These are phyloP conservation scores for Halcyon smyrnensis DNA, from an alignment of 2,797 vertebrate species.

Conservation along the genomic window DNA sequence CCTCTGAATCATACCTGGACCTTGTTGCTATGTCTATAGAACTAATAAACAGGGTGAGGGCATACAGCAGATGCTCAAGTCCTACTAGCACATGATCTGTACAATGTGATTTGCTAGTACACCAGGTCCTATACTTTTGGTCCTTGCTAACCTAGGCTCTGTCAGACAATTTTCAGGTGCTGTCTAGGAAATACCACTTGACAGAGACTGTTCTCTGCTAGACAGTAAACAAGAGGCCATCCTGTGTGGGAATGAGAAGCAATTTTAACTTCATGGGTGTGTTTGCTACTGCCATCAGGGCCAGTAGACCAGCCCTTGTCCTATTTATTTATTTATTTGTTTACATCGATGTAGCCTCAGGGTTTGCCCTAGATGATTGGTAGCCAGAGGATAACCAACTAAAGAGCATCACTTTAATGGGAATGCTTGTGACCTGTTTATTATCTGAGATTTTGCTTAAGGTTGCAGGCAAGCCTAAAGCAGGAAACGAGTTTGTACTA, in stretches of 20 bases:
- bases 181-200: not conserved
- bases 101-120: not conserved
- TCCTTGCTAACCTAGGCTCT: not conserved
- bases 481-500: not conserved
- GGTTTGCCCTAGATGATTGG: not conserved
- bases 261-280: not conserved
- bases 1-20: not conserved
- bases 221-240: not conserved
- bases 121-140: not conserved
- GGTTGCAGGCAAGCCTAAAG: not conserved
- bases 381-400: not conserved
- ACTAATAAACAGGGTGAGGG: not conserved
- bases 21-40: not conserved
- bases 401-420: not conserved
- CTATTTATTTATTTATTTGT: not conserved
- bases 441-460: not conserved
- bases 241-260: not conserved
- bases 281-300: not conserved
- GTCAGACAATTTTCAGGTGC: not conserved
- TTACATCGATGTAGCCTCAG: not conserved
- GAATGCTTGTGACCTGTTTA: not conserved
- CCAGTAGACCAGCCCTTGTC: not conserved
- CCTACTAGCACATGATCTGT: not conserved
- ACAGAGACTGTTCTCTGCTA: not conserved
- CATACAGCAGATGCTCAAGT: not conserved